Percentiles rank a stretch among this genome's conserved stretches.
phyloP scores from a whole-genome alignment of 2,888 invertebrate species.

The Sminthurides aquaticus region DNA sequence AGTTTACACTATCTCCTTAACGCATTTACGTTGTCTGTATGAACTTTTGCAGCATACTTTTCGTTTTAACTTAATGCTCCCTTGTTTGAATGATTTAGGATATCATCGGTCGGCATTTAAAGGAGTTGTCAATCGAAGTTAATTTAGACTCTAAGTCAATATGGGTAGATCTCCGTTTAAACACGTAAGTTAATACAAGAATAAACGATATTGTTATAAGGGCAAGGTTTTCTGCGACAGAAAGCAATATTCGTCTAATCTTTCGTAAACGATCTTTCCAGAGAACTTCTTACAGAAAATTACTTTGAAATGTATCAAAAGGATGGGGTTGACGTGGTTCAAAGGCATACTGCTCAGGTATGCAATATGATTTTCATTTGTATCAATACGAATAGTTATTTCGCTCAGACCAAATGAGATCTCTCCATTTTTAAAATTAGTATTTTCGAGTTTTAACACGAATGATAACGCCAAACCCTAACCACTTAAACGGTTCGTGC shows the following conservation, averaged over 20 bases:
- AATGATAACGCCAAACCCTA: too few species aligned
- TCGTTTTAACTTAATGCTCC: not conserved
- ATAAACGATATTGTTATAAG: too few species aligned
- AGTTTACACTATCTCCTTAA: too few species aligned
- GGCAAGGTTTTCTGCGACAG: too few species aligned
- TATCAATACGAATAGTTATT: too few species aligned
- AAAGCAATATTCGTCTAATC: too few species aligned
- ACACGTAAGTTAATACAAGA: slow-evolving; percentile 53
- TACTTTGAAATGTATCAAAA: slow-evolving; percentile 59
- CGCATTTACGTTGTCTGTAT: not conserved
- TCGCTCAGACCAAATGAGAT: too few species aligned
- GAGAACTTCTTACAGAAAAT: slow-evolving; percentile 61
- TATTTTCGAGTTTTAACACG: too few species aligned
- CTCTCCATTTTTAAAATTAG: too few species aligned
- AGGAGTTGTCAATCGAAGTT: slow-evolving; percentile 23
- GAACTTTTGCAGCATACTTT: not conserved
- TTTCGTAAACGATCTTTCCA: slow-evolving; percentile 43
- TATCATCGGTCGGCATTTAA: slow-evolving; percentile 20
- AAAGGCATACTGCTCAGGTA: slow-evolving; percentile 55
- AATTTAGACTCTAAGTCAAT: slow-evolving; percentile 17
- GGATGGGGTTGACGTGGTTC: slow-evolving; percentile 53
- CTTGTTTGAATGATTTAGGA: slow-evolving; percentile 4
- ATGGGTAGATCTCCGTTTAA: slow-evolving; percentile 61
- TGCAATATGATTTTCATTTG: slow-evolving; percentile 38
- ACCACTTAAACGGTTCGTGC: too few species aligned